Evolutionary conservation across 2,113 vertebrate genomes (phyloP), one percentile per base, ranked within the genome.

Genomic region (Pseudorasbora parva): DNA sequence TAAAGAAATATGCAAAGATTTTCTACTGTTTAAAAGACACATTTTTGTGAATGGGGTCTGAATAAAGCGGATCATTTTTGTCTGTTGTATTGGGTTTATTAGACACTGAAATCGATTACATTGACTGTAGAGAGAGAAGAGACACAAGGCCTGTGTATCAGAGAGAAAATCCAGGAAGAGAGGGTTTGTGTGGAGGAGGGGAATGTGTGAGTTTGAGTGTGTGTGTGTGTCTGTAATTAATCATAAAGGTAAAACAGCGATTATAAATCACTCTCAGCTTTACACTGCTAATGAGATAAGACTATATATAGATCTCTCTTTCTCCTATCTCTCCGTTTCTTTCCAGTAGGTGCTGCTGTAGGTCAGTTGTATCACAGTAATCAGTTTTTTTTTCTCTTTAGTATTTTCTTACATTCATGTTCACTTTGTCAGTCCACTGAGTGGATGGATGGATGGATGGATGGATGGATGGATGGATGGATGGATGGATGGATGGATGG

Each of bases 331-430:
- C n/a, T 45, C n/a, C 12, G n/a, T 54, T 78, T 62, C 27, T 76
- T 62, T 75, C 33, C 54, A 86, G 82, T 89, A 82, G 81, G 57
- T 82, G 81, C 43, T 82, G 71, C 81, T 82, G 37, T 82, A n/a
- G 56, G 23, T 51, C 72, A 74, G 47, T 51, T 74, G 14, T 51
- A 51, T 74, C 45, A 75, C 81, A 47, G 68, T 60, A 14, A 27
- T 30, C 7, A 8, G 43, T 30, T 83, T 75, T 47, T 23, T 47
- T 23, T 64, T 49, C 12, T 76, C 59, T 66, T 76, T 33, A 51
- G 43, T 60, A 10, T 66, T 11, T 19, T 14, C 43, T 33, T 33
- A 60, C 41, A 60, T 43, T 21, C 33, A 81, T 47, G 25, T 14
- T 30, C 15, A 15, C 19, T 37, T 51, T 54, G 11, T 27, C 43